These are phyloP conservation scores for Pachypsylla venusta DNA, from an alignment of 1,140 invertebrate species.

Conservation along the genomic window DNA sequence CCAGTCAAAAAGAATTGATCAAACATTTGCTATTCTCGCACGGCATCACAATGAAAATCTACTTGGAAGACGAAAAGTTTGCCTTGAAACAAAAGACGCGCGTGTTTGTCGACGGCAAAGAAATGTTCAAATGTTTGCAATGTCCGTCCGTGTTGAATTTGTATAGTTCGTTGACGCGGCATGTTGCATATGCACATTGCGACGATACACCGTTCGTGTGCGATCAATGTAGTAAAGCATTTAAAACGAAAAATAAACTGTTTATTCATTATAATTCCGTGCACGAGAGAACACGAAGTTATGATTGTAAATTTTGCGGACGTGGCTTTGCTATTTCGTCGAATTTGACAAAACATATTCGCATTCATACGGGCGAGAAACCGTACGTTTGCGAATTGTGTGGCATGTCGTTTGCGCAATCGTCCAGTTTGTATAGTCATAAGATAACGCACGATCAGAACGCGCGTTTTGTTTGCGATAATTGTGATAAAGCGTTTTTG, in stretches of 20 bases:
- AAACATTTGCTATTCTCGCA: neutral
- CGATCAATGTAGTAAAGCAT: conserved; percentile 36
- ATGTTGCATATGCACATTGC: conserved; percentile 39
- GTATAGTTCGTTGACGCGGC: neutral
- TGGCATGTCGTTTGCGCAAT: conserved; percentile 25
- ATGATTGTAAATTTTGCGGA: conserved; percentile 30
- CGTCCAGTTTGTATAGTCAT: conserved; percentile 3
- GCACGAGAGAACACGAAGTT: conserved; percentile 29
- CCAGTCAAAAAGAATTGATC: neutral
- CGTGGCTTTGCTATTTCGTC: conserved; percentile 11
- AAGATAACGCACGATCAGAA: neutral
- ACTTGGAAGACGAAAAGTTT: neutral
- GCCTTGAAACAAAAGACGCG: neutral
- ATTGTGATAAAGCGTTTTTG: neutral
- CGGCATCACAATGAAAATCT: neutral
- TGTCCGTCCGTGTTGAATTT: neutral
- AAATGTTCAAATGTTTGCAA: neutral
- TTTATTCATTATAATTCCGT: conserved; percentile 29
- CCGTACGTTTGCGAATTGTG: conserved; percentile 31
- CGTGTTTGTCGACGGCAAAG: neutral
- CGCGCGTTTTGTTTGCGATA: neutral
- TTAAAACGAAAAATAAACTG: conserved; percentile 32
- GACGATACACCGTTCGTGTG: conserved; percentile 55
- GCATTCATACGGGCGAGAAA: conserved; percentile 23
- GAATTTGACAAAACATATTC: conserved; percentile 33